Evolutionary conservation across 2,888 invertebrate species (phyloP).

Genomic region (Congeria kusceri): DNA sequence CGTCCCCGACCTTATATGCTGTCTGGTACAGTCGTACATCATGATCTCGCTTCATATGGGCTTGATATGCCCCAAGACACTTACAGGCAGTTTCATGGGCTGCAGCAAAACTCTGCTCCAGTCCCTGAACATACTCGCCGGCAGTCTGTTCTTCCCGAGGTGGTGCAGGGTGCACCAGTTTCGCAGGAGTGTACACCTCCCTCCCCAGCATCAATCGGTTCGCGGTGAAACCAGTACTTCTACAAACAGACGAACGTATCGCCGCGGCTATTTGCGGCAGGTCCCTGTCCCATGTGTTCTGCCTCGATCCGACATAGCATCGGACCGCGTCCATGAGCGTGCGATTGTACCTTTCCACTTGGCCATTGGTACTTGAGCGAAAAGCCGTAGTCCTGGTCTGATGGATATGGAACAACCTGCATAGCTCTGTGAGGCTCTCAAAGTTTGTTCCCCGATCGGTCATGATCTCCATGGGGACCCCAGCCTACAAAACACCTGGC

Average conservation of each 20-base stretch:
- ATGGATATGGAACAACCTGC: not conserved
- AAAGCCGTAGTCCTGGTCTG: not conserved
- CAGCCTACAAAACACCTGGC: not conserved
- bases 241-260: not conserved
- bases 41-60: not conserved
- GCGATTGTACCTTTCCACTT: slow-evolving; percentile 4
- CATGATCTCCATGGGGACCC: not conserved
- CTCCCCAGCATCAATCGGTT: slow-evolving; percentile 1
- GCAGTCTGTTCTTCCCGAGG: not conserved
- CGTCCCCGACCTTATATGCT: not conserved
- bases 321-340: not conserved
- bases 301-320: slow-evolving; percentile 2
- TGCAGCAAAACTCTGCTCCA: not conserved
- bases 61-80: not conserved
- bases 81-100: not conserved
- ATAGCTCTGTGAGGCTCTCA: not conserved
- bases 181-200: not conserved
- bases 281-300: slow-evolving; percentile 10
- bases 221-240: not conserved
- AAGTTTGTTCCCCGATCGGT: not conserved
- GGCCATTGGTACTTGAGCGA: not conserved
- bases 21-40: not conserved
- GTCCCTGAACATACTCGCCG: not conserved
- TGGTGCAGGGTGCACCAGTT: not conserved
- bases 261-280: slow-evolving; percentile 9